These are phyloP conservation scores for Platycnemis pennipes DNA, from an alignment of 2,888 invertebrate species.

Conservation along the genomic window DNA sequence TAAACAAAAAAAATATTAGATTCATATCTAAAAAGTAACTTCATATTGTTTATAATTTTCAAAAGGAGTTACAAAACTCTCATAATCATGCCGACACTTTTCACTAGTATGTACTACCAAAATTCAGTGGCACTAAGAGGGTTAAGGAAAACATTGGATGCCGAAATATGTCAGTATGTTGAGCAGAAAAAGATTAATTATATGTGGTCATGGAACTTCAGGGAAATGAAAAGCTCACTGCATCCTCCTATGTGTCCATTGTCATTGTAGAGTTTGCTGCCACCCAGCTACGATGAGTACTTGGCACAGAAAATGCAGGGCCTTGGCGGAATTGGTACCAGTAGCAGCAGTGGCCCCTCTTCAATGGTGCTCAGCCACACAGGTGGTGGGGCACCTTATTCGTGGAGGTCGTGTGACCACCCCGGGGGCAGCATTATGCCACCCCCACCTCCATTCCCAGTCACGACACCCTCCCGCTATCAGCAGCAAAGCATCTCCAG, in stretches of 20 bases:
- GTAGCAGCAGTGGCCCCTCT: constrained; percentile 27
- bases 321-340: constrained; percentile 42
- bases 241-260: not conserved
- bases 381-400: constrained; percentile 12
- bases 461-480: constrained; percentile 42
- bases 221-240: too few relatives aligned
- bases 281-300: constrained; percentile 68
- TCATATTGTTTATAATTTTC: too few relatives aligned
- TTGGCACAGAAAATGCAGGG: constrained; percentile 66
- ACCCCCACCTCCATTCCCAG: constrained; percentile 40
- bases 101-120: too few relatives aligned
- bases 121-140: too few relatives aligned
- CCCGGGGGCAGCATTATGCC: not conserved
- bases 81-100: too few relatives aligned
- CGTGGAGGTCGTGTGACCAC: constrained; percentile 47
- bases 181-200: too few relatives aligned
- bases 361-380: constrained; percentile 31
- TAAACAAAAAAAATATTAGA: too few relatives aligned
- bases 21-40: too few relatives aligned
- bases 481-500: constrained; percentile 27
- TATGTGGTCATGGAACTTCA: too few relatives aligned
- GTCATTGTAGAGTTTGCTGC: constrained; percentile 34
- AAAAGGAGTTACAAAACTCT: too few relatives aligned
- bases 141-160: too few relatives aligned
- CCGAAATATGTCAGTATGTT: too few relatives aligned